These are phyloP conservation scores for Serinus canaria DNA, from an alignment of 2,113 vertebrate genomes.

Conservation along the genomic window DNA sequence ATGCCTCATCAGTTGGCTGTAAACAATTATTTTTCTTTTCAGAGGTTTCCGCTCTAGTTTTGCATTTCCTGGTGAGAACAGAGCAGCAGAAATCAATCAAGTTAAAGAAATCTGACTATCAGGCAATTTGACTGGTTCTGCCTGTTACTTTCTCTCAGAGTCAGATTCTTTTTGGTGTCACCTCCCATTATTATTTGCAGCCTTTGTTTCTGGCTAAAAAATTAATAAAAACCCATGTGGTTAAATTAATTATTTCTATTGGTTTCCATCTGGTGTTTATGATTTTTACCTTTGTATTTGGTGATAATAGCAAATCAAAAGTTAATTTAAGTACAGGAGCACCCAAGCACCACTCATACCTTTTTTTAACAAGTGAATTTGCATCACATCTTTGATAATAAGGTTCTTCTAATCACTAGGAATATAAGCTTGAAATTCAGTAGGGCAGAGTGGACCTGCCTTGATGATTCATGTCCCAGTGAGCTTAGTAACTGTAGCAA, in stretches of 20 bases:
- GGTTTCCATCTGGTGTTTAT: background rate
- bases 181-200: background rate
- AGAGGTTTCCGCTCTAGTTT: background rate
- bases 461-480: constrained; percentile 39
- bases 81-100: background rate
- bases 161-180: background rate
- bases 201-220: background rate
- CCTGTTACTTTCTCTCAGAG: background rate
- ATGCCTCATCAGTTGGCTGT: background rate
- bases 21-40: background rate
- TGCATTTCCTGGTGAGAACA: background rate
- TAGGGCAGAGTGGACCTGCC: constrained; percentile 4
- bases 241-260: background rate
- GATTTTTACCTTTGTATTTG: background rate
- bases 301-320: background rate
- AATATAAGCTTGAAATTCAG: background rate
- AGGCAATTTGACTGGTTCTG: background rate
- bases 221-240: background rate
- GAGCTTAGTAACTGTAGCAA: constrained; percentile 37
- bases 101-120: background rate
- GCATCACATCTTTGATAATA: background rate
- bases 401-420: background rate
- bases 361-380: background rate
- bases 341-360: background rate
- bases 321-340: background rate